Base-by-base conservation (phyloP, 2,797 vertebrate genomes). In the Pitangus sulphuratus region DNA sequence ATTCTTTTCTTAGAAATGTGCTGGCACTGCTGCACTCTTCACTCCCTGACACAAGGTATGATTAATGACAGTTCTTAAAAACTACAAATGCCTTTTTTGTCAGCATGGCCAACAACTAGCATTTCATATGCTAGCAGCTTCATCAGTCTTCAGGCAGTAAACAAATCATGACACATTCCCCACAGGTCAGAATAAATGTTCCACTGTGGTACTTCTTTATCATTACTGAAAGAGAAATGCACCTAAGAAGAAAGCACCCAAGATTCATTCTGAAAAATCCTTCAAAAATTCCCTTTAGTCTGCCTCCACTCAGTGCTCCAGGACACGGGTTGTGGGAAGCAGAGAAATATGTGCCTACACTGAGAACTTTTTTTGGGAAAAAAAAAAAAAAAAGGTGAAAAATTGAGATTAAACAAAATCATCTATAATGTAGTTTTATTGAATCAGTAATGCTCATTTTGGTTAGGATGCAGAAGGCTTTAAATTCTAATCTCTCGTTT, bases 11-110 rank as follows among this genome's bases (percentile, higher is more conserved):
- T 40, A 65, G 79, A 81, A 95, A 39, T 65, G 28, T 47, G 42
- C 80, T 84, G 83, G 79, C 72, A 33, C 39, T 51, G 77, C 72
- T 65, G 45, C 44, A 31, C 42, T 81, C 76, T 61, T 78, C 50
- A 30, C 39, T 65, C 39, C 20, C 54, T 89, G 85, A 57, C 79
- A 54, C 0, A 0, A 86, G 50, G 31, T 44, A 37, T 90, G 95
- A 96, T 96, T 90, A 94, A 97, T 93, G 89, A 24, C 33, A 53
- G 53, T 81, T 95, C 91, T 97, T 95, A 72, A 94, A 94, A 95
- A 90, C 72, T 84, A 91, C 93, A 93, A 94, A 94, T 95, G 86
- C 87, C 54, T 15, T 86, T 94, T 89, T 83, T 90, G 79, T 81
- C 80, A 91, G 76, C 57, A 28, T 69, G 83, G 74, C 83, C 57